These are phyloP conservation scores for Merluccius polli DNA, from an alignment of 2,797 vertebrate genomes.

Conservation along the genomic window DNA sequence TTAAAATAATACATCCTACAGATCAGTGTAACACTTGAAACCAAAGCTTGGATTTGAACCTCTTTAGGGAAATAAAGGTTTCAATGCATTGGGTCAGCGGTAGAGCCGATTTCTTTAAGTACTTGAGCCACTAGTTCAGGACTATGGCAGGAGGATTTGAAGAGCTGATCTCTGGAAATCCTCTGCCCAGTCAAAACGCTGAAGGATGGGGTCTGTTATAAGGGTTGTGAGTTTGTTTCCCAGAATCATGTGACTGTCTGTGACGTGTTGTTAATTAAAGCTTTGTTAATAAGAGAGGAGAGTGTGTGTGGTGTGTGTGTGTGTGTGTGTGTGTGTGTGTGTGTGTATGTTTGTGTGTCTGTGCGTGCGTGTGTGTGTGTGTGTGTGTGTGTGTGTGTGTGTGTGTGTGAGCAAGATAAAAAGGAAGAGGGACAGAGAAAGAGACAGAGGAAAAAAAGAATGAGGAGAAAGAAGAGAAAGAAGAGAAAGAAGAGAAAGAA, in stretches of 20 bases:
- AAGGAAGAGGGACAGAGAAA: too few relatives aligned
- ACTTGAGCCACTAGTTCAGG: conserved; percentile 31
- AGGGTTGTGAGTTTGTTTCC: not conserved
- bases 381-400: too few relatives aligned
- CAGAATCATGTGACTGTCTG: not conserved
- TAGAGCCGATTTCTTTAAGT: conserved; percentile 33
- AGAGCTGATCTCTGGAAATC: conserved; percentile 48
- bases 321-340: too few relatives aligned
- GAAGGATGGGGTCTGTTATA: conserved; percentile 23
- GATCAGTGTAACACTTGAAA: conserved; percentile 43
- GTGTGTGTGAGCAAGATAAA: too few relatives aligned
- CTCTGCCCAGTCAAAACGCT: conserved; percentile 25
- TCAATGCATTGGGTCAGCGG: conserved; percentile 43
- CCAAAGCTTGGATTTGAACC: conserved; percentile 36
- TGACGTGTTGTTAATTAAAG: not conserved
- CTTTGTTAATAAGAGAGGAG: not conserved
- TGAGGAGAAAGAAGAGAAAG: too few relatives aligned
- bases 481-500: not conserved
- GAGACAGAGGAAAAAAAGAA: too few relatives aligned
- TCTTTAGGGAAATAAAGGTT: conserved; percentile 43
- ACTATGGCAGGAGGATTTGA: conserved; percentile 38
- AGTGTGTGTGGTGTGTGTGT: not conserved
- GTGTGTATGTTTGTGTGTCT: too few relatives aligned
- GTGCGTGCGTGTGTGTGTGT: too few relatives aligned
- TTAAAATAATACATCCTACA: not conserved